These are phyloP conservation scores for Equus przewalskii DNA, from an alignment of 2,113 vertebrate genomes.

Conservation along the genomic window DNA sequence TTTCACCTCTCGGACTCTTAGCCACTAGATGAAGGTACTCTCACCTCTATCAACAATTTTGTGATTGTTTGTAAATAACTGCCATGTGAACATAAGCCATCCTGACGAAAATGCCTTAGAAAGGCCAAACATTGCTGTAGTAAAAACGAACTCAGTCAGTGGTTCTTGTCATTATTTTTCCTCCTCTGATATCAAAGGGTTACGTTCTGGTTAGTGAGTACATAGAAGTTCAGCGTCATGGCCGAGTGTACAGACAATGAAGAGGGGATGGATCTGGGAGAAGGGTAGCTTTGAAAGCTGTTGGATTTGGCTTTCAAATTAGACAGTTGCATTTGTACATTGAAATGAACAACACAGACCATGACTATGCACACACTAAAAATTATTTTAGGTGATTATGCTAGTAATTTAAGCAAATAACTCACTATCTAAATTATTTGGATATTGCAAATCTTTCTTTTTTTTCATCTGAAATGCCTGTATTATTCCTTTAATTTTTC, in stretches of 20 bases:
- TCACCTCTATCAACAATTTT: not conserved
- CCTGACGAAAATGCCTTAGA: not conserved
- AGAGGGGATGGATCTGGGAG: not conserved
- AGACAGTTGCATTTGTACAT: not conserved
- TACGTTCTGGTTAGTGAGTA: not conserved
- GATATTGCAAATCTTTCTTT: not conserved
- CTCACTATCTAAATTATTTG: not conserved
- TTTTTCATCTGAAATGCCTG: not conserved
- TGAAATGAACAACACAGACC: not conserved
- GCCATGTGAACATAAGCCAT: not conserved
- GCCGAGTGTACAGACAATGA: not conserved
- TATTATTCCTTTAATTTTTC: constrained; percentile 10
- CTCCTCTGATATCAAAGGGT: not conserved
- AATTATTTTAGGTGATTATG: not conserved
- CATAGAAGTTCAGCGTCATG: not conserved
- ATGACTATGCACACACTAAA: not conserved
- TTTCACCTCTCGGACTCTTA: not conserved
- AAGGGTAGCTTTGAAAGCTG: not conserved
- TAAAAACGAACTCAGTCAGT: not conserved
- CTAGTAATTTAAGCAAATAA: not conserved
- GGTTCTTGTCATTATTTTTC: not conserved
- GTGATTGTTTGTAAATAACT: not conserved
- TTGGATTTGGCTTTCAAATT: not conserved
- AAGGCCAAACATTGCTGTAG: not conserved
- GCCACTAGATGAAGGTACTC: not conserved